These are phyloP conservation scores for Acropternis orthonyx DNA, from an alignment of 2,797 vertebrate genomes.

Conservation along the genomic window DNA sequence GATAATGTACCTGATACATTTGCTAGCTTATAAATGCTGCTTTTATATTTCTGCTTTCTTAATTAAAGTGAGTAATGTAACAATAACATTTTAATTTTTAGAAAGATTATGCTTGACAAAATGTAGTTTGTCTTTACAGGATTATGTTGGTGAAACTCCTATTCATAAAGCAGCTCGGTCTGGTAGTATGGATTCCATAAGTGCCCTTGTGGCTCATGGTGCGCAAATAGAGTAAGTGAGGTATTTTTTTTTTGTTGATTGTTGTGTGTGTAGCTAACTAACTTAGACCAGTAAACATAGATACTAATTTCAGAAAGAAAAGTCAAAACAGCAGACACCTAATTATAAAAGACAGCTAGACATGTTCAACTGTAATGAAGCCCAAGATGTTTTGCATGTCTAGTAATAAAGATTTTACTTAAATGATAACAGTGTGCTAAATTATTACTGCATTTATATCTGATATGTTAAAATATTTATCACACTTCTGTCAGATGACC, in stretches of 20 bases:
- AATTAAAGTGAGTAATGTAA: neutral
- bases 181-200: constrained; percentile 93
- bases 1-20: neutral
- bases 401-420: constrained; percentile 1
- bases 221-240: constrained; percentile 92
- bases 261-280: constrained; percentile 66
- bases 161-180: constrained; percentile 96
- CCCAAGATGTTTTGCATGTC: constrained; percentile 28
- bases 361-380: constrained; percentile 7
- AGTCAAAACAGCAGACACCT: neutral
- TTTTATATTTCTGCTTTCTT: neutral
- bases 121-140: constrained; percentile 79
- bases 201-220: constrained; percentile 88
- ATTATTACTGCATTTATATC: neutral
- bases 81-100: neutral
- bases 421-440: neutral
- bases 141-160: constrained; percentile 93
- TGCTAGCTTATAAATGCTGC: neutral
- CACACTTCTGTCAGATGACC: neutral
- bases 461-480: neutral
- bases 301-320: constrained; percentile 49
- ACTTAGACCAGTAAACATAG: constrained; percentile 44
- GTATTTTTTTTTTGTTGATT: constrained; percentile 59
- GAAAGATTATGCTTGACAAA: constrained; percentile 52
- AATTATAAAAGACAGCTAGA: constrained; percentile 1